Evolutionary conservation across 2,888 invertebrate species (phyloP), one percentile per base, ranked within the genome.

Genomic region (Hecatera dysodea): DNA sequence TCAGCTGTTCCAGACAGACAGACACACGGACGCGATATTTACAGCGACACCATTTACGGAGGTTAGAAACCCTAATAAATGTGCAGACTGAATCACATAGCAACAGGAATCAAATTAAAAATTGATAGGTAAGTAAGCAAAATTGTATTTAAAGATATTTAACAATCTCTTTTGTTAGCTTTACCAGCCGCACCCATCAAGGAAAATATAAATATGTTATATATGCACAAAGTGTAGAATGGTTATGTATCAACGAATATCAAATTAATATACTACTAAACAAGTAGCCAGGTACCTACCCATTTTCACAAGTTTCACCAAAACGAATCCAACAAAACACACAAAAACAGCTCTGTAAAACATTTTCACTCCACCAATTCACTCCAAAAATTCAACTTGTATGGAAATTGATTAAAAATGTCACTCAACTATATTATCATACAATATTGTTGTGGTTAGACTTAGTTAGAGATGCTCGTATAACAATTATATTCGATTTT

Each of bases 331-430:
- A 65, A 66, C 0, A 8, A 74, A 56, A 79, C 27, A 79, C 66
- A 75, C 17, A 46, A 61, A 56, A 61, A 60, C 17, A 5, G 22
- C 56, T 46, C 22, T 50, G n/a, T 39, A 39, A 44, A 74, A 57
- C 75, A 75, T 75, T 46, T 55, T 74, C 29, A 74, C 53, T 60
- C 29, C 36, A 55, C 39, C 27, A 72, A 29, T 44, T n/a, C n/a
- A n/a, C n/a, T n/a, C n/a, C n/a, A n/a, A n/a, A 36, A 15, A 6
- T 19, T 57, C 29, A 39, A 60, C 65, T 39, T n/a, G 7, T 42
- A 52, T 57, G 15, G 6, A 33, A 39, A 61, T 46, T 42, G 12
- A 66, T 56, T 46, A 33, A 36, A 50, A 12, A 24, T 53, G 56
- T 44, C 44, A 60, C 71, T 57, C 11, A 19, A 71, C n/a, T 44